phyloP scores from a whole-genome alignment of 2,888 invertebrate genomes.

The Hermaeophaga mercurialis region DNA sequence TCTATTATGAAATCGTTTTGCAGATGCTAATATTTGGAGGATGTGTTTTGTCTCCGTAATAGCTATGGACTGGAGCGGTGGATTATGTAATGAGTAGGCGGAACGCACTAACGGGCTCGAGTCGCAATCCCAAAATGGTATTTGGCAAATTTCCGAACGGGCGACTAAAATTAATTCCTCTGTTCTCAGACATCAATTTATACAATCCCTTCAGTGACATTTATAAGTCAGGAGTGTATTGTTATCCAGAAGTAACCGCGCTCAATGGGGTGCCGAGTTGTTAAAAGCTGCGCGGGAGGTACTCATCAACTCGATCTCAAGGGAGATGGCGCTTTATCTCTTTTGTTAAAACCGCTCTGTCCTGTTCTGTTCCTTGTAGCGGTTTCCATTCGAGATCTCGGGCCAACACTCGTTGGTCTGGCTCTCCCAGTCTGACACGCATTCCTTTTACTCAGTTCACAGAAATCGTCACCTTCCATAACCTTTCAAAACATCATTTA shows the following conservation, averaged over 20 bases:
- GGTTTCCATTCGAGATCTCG: conserved; percentile 8
- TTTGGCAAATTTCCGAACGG: conserved; percentile 56
- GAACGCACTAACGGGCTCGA: conserved; percentile 39
- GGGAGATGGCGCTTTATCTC: conserved; percentile 44
- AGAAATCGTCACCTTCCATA: neutral
- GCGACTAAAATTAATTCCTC: conserved; percentile 57
- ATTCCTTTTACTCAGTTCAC: conserved; percentile 2
- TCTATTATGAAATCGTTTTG: conserved; percentile 40
- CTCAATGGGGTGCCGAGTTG: conserved; percentile 54
- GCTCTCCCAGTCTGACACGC: conserved; percentile 2
- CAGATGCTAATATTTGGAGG: conserved; percentile 46
- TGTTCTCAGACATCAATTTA: conserved; percentile 57
- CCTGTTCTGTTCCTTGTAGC: conserved; percentile 20
- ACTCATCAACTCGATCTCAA: conserved; percentile 55
- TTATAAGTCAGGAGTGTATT: conserved; percentile 59
- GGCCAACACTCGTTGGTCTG: conserved; percentile 9
- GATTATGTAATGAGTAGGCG: conserved; percentile 47
- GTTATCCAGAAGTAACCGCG: conserved; percentile 56
- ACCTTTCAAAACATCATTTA: neutral
- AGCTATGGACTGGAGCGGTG: conserved; percentile 33
- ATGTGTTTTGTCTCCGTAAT: conserved; percentile 45
- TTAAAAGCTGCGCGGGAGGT: conserved; percentile 56
- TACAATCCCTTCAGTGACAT: conserved; percentile 57
- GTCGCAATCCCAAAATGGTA: conserved; percentile 51
- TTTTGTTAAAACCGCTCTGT: conserved; percentile 32